These are phyloP conservation scores for Hirundo rustica DNA, from an alignment of 2,797 vertebrate genomes.

Conservation along the genomic window DNA sequence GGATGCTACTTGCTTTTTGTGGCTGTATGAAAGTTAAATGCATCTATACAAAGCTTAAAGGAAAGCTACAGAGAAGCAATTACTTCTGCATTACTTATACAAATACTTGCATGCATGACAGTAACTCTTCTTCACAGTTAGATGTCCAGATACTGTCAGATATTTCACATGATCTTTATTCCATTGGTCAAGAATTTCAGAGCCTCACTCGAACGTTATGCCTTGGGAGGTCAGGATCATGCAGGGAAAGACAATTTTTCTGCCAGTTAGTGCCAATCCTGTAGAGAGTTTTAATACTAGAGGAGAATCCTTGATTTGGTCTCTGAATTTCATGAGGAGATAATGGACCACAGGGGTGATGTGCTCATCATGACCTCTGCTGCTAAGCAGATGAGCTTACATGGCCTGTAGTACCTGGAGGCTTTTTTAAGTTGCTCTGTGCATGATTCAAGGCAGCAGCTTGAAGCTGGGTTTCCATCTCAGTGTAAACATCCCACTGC, in stretches of 20 bases:
- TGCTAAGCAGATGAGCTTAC: slow-evolving; percentile 57
- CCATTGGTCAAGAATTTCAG: slow-evolving; percentile 37
- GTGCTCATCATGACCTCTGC: slow-evolving; percentile 46
- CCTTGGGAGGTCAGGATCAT: slow-evolving; percentile 46
- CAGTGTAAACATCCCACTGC: background rate
- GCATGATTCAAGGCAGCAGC: background rate
- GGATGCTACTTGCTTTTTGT: background rate
- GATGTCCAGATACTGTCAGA: background rate
- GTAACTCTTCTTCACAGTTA: background rate
- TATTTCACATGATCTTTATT: slow-evolving; percentile 25
- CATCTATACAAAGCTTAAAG: background rate
- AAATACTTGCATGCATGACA: background rate
- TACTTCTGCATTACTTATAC: background rate
- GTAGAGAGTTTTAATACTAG: slow-evolving; percentile 20
- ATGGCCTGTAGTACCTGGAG: background rate
- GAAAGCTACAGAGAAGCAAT: background rate
- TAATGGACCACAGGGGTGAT: slow-evolving; percentile 42
- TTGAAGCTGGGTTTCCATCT: background rate
- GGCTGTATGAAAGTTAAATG: background rate
- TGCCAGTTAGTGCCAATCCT: slow-evolving; percentile 22
- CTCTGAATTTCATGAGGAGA: slow-evolving; percentile 61
- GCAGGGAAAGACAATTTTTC: slow-evolving; percentile 52
- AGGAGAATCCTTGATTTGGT: slow-evolving; percentile 51
- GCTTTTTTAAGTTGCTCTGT: background rate
- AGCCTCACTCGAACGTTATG: background rate